Conservation (phyloP, 2,888 invertebrate species). For the Neuroscelio doddi region DNA sequence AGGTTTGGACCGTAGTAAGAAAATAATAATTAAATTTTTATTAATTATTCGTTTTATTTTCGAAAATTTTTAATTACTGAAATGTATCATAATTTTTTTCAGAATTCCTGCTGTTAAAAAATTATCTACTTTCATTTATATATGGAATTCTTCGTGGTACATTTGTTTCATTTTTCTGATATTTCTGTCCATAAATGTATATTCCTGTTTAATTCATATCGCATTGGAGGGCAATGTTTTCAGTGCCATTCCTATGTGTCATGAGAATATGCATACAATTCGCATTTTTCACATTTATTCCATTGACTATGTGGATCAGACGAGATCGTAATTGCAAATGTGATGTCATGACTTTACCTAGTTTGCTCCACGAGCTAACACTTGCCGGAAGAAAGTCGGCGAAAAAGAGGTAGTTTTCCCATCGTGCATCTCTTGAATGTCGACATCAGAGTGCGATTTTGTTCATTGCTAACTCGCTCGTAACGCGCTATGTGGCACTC, state of each 20-base stretch:
- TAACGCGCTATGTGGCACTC: conserved; percentile 23
- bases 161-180: too few species aligned
- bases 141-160: too few species aligned
- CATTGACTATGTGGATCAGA: conserved; percentile 12
- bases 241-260: conserved; percentile 13
- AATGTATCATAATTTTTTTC: too few species aligned
- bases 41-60: too few species aligned
- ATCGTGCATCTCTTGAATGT: too few species aligned
- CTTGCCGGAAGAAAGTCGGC: conserved; percentile 7
- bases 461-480: conserved; percentile 17
- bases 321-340: conserved; percentile 28
- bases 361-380: conserved; percentile 19
- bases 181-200: too few species aligned
- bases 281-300: conserved; percentile 12
- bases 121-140: too few species aligned
- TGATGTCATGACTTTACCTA: conserved; percentile 18
- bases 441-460: too few species aligned
- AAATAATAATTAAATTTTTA: too few species aligned
- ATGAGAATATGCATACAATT: conserved; percentile 5
- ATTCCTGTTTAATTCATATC: conserved; percentile 17
- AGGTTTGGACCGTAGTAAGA: too few species aligned
- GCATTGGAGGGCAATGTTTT: conserved; percentile 19
- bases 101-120: too few species aligned
- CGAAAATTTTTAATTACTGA: too few species aligned
- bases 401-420: not conserved